Base-by-base conservation (phyloP, 2,797 vertebrate genomes). In the Pterois miles region DNA sequence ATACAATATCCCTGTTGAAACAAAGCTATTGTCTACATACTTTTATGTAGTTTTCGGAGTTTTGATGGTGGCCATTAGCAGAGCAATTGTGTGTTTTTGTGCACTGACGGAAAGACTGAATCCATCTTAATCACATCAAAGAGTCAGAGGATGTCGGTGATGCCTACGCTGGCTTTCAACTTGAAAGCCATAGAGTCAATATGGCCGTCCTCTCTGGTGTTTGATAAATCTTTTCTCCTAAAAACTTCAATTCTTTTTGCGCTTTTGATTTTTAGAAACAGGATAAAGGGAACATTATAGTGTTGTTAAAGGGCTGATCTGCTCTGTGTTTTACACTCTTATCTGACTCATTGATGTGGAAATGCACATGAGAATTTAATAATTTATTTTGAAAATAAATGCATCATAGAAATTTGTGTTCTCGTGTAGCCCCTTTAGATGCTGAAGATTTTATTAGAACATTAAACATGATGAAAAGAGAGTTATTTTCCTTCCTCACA, bases 121-220 rank as follows among this genome's bases (percentile, higher is more conserved):
- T 90, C 80, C 76, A 80, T 87, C 74, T 80, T 83, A 82, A 88
- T 87, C 83, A 79, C 84, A 85, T 91, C 81, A 90, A 85, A 91
- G 77, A 75, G 64, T 33, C n/a, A 16, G 56, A 78, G 71, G 81
- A 85, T 65, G 84, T 58, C 8, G 8, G 68, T 58, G 63, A 80
- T 71, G 72, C 29, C 63, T 65, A 20, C 18, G 6, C 63, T 59
- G 38, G 25, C 74, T 88, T 82, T 86, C 56, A 83, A 80, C 62
- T 71, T 79, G 53, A 86, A 88, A 86, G 78, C 46, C 11, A 68
- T 6, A 13, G 36, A 78, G 76, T 85, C 57, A 83, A 46, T 70
- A 81, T 77, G 38, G 60, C 62, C 3, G 22, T 52, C 53, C 40
- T 72, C 74, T 54, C 36, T 23, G 18, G 23, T 31, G 16, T 62